Conservation (phyloP, 2,888 invertebrate genomes). For the Drosophila maculinotata region DNA sequence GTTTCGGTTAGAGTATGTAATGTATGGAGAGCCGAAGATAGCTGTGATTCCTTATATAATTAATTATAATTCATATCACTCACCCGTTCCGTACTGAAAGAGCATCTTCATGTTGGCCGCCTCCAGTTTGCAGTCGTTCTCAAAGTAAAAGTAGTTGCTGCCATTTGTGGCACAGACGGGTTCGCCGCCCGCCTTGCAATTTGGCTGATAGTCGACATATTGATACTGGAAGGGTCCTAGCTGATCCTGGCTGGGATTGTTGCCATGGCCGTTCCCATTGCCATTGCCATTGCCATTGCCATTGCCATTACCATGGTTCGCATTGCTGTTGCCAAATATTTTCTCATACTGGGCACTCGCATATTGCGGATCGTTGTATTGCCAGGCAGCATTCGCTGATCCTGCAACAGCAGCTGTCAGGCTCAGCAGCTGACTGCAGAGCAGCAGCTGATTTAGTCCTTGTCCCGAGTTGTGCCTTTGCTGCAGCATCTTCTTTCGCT, state of each 20-base stretch:
- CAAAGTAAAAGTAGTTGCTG: conserved; percentile 50
- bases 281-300: neutral
- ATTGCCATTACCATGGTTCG: no score
- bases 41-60: no score
- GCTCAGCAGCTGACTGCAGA: conserved; percentile 12
- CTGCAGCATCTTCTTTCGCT: conserved; percentile 16
- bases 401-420: conserved; percentile 8
- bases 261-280: neutral
- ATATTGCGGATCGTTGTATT: conserved; percentile 38
- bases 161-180: conserved; percentile 68
- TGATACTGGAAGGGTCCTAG: conserved; percentile 50
- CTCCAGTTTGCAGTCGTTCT: conserved; percentile 64
- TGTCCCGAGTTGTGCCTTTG: neutral
- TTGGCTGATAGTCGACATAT: conserved; percentile 65
- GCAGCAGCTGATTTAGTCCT: neutral
- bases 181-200: conserved; percentile 48
- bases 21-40: no score
- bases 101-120: conserved; percentile 58
- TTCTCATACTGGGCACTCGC: conserved; percentile 45
- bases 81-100: conserved; percentile 63
- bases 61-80: no score
- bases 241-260: neutral
- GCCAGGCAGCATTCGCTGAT: conserved; percentile 32
- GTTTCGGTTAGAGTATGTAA: no score
- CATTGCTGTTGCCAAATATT: conserved; percentile 23